Evolutionary conservation across 2,113 vertebrate species (phyloP).

Genomic region (Xerus inauris): DNA sequence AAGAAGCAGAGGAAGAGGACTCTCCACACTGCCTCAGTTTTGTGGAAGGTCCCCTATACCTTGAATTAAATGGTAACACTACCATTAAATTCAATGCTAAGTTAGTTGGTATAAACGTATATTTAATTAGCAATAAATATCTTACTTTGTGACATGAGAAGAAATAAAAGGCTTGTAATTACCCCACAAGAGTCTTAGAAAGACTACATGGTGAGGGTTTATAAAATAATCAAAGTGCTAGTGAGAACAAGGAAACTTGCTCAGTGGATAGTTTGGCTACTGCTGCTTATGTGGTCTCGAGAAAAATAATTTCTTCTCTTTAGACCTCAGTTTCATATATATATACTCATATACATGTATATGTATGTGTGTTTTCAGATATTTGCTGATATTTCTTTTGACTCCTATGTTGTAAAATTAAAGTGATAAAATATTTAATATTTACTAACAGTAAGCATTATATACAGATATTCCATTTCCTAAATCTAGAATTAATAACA

Average conservation of each 20-base stretch:
- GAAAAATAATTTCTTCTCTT: neutral
- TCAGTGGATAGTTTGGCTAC: neutral
- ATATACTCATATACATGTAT: neutral
- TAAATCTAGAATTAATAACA: neutral
- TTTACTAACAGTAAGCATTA: neutral
- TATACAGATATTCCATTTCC: neutral
- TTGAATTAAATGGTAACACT: no score
- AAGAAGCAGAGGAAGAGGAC: no score
- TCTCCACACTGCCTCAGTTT: no score
- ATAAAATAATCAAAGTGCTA: neutral
- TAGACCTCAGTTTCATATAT: neutral
- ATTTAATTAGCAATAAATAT: neutral
- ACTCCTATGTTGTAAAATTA: neutral
- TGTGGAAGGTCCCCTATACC: no score
- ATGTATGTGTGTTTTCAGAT: neutral
- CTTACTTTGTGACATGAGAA: neutral
- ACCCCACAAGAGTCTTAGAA: neutral
- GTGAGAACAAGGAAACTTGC: neutral
- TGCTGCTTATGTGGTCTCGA: neutral
- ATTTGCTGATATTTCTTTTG: neutral
- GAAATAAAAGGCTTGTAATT: neutral
- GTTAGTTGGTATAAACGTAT: neutral
- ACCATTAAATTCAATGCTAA: neutral
- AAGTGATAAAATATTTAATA: neutral
- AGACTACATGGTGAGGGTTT: neutral